phyloP scores from a whole-genome alignment of 2,888 invertebrate genomes.

The Chloroclysta siterata region DNA sequence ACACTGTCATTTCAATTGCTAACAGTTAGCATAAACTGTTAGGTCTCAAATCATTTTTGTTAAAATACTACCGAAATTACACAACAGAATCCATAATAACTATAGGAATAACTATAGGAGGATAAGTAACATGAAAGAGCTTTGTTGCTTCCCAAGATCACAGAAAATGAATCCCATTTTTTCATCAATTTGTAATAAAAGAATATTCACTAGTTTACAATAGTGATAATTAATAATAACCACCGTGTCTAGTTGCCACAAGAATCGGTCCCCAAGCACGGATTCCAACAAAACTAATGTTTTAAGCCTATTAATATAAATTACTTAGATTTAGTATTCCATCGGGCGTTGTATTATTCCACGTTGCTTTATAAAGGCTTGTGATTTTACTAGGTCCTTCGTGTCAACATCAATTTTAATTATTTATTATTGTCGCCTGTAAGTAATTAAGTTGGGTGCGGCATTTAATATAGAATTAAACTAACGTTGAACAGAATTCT shows the following conservation, averaged over 20 bases:
- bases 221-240: constrained; percentile 45
- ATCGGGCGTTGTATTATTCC: constrained; percentile 72
- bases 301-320: constrained; percentile 79
- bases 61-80: no score
- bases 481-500: no score
- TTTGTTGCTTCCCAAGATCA: neutral
- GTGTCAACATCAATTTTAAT: constrained; percentile 67
- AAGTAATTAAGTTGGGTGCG: constrained; percentile 36
- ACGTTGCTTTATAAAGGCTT: constrained; percentile 61
- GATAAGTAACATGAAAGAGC: no score
- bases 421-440: constrained; percentile 58
- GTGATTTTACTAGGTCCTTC: constrained; percentile 55
- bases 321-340: constrained; percentile 80
- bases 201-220: neutral
- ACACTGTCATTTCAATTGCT: no score
- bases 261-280: constrained; percentile 72
- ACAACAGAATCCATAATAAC: no score
- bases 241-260: constrained; percentile 61
- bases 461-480: no score
- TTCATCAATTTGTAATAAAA: no score
- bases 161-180: no score
- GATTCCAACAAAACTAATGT: constrained; percentile 73
- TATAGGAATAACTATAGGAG: no score
- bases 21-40: no score
- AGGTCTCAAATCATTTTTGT: no score